A percentile compares a stretch with the other conserved stretches of the same genome.
phyloP scores from a whole-genome alignment of 30 jellyfish, hydroid and myxozoan species.

The Pseudorhiza aurosa region DNA sequence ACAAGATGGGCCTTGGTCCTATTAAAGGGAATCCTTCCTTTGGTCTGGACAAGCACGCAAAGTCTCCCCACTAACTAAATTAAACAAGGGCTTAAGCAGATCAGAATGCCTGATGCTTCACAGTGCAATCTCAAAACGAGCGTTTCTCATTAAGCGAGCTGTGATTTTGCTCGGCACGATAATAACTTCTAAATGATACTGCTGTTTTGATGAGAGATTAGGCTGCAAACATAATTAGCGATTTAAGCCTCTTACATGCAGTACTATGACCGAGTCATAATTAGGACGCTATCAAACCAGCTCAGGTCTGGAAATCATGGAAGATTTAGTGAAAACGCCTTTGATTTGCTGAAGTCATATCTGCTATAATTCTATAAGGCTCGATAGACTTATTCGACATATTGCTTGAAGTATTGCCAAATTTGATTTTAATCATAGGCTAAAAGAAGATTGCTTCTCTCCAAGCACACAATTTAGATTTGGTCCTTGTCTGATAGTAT shows the following conservation, averaged over 20 bases:
- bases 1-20: neutral
- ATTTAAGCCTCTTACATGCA: neutral
- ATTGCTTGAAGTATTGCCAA: too few relatives aligned
- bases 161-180: neutral
- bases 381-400: too few relatives aligned
- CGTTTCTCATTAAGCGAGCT: neutral
- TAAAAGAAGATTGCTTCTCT: too few relatives aligned
- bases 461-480: too few relatives aligned
- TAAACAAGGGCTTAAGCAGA: neutral
- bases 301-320: too few relatives aligned
- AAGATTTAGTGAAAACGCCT: too few relatives aligned
- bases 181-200: neutral
- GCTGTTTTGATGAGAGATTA: constrained; percentile 2
- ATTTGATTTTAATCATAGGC: too few relatives aligned
- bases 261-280: too few relatives aligned
- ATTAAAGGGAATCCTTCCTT: constrained; percentile 5
- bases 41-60: neutral
- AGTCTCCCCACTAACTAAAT: neutral
- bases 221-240: neutral
- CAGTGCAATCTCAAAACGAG: neutral
- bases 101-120: neutral
- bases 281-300: too few relatives aligned
- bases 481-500: too few relatives aligned
- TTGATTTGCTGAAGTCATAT: too few relatives aligned
- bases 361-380: too few relatives aligned